Base-by-base conservation (phyloP, 2,113 vertebrate species). In the Platysternon megacephalum region DNA sequence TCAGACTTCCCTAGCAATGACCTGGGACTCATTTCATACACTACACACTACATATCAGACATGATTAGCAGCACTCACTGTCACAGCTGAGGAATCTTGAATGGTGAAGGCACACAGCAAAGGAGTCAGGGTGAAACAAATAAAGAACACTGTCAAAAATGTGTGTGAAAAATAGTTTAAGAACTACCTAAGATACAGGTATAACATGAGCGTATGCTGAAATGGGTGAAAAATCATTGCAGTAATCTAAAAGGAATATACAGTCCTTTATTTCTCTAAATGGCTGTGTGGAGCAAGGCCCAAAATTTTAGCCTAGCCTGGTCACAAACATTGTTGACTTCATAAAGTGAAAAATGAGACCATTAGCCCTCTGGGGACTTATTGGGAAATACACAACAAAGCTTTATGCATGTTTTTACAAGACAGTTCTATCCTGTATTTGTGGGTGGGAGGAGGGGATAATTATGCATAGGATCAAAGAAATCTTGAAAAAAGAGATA, bases 381-480 rank as follows among this genome's bases (percentile, higher is more conserved):
- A 26, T 86, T 53, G 65, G 56, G 55, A 93, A 93, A 93, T 79
- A 46, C 89, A 68, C 58, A 88, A 39, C 19, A 72, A 35, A 72
- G n/a, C 65, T 95, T 86, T 89, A 93, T 95, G 94, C 51, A 94
- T 91, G 0, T 91, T 91, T 83, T 68, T 79, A 80, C 81, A 86
- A 93, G n/a, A 29, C 32, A 82, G 32, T 82, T 95, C 80, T 91
- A 82, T 78, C 85, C 35, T 94, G 11, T 88, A 85, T 94, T 90
- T 95, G 84, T n/a, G 35, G 7, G 24, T 84, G 2, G 78, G 90
- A 39, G 4, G 74, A 5, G 39, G 42, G 79, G 72, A 95, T 97
- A 98, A 97, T 97, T 96, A 97, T 49, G 68, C 89, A 52, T 89
- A 95, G 53, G 91, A 97, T 97, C 96, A 98, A 98, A 97, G 93